phyloP scores from a whole-genome alignment of 2,797 vertebrate genomes.

The Poecilia picta region DNA sequence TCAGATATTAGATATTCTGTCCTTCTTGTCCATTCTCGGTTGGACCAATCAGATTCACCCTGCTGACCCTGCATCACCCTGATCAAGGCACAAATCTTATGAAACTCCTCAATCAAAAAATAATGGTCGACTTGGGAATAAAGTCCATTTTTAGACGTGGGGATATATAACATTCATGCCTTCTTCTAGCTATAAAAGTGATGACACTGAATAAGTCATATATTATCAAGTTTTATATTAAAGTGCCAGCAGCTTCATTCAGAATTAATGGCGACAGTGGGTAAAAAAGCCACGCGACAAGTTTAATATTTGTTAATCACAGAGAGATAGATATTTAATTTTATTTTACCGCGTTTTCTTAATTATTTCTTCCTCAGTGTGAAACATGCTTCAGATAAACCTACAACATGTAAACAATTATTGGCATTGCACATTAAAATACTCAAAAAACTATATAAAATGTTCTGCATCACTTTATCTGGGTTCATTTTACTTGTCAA shows the following conservation, averaged over 20 bases:
- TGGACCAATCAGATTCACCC: not conserved
- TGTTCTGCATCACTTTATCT: not conserved
- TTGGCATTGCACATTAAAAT: not conserved
- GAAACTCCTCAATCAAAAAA: not conserved
- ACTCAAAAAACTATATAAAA: not conserved
- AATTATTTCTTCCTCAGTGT: not conserved
- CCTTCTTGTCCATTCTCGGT: not conserved
- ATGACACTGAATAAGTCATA: slow-evolving; percentile 1
- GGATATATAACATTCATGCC: slow-evolving; percentile 2
- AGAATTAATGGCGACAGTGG: not conserved
- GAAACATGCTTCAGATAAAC: not conserved
- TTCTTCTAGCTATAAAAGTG: not conserved
- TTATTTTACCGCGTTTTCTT: not conserved
- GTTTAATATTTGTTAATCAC: slow-evolving; percentile 1
- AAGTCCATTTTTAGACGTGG: slow-evolving; percentile 2
- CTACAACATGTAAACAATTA: not conserved
- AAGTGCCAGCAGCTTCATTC: not conserved
- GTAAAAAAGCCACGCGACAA: not conserved
- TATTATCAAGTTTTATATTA: slow-evolving; percentile 12
- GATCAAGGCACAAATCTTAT: not conserved
- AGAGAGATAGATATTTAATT: not conserved
- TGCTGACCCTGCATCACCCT: not conserved
- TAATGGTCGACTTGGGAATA: not conserved
- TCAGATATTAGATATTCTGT: not conserved
- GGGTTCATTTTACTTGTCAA: not conserved